Evolutionary conservation across 2,113 vertebrate genomes (phyloP), one percentile per base, ranked within the genome.

Genomic region (Thalassoma bifasciatum): DNA sequence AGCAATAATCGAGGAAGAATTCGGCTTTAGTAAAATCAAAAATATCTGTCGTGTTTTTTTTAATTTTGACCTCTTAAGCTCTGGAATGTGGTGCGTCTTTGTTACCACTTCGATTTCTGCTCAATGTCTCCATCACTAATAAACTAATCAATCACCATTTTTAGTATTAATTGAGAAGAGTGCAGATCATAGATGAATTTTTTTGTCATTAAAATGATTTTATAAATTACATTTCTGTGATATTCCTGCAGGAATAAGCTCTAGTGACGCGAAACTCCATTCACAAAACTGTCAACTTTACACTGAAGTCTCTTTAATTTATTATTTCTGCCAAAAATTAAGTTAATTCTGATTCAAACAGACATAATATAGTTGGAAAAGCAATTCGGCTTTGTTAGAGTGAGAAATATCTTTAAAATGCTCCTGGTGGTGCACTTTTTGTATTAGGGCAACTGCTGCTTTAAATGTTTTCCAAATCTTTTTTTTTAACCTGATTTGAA

Each of bases 321-420:
- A 8, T 37, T 1, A 53, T n/a, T 66, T 0, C 2, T 24, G 23
- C 4, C 0, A 2, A 1, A 0, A 0, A n/a, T 17, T 9, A 9
- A 0, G 0, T 12, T 2, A n/a, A 6, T 50, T 11, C 0, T 2
- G 4, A 0, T 2, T n/a, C 50, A 0, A 22, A 12, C 3, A 2
- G 8, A 0, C 0, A 50, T 0, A 37, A 10, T 2, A 17, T 7
- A 26, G 10, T 23, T 11, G 9, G 2, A 10, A 14, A 14, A 62
- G 8, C 5, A 40, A 66, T 80, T 75, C 84, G 69, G 81, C 75
- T 66, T 23, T 8, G 56, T 3, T 64, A 16, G 1, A 24, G 30
- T 10, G 5, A 40, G 5, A 26, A 0, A 2, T 30, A 30, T 30
- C 30, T 30, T 30, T 30, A 30, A 4, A 30, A 30, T 30, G 6